These are phyloP conservation scores for Aythya fuligula DNA, from an alignment of 2,797 vertebrate genomes.

Conservation along the genomic window DNA sequence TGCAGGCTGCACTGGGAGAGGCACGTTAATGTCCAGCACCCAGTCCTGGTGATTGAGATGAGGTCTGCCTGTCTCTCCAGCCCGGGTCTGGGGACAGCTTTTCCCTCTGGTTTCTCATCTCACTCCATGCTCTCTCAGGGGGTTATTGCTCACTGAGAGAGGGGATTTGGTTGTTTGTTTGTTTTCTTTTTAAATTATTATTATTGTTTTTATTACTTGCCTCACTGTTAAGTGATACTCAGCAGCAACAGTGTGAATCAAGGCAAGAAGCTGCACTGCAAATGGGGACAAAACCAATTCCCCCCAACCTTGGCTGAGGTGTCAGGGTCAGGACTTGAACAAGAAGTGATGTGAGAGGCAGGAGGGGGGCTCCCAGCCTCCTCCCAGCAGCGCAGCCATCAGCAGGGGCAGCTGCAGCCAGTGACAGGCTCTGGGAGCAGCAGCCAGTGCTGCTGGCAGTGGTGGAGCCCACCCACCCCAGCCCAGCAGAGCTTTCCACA, in stretches of 20 bases:
- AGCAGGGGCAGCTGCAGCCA: background rate
- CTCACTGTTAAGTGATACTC: accelerated
- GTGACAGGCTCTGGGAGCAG: accelerated
- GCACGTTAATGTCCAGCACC: background rate
- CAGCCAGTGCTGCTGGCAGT: background rate
- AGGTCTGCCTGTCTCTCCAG: background rate
- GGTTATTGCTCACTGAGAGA: background rate
- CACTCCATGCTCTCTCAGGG: background rate
- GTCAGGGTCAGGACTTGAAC: background rate
- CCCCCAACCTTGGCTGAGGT: background rate
- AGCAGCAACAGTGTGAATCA: background rate
- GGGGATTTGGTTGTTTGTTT: no score
- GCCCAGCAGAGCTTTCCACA: background rate
- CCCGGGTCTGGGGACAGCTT: background rate
- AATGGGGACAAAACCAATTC: background rate
- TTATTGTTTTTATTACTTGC: background rate
- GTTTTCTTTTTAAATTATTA: background rate
- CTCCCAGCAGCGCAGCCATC: accelerated
- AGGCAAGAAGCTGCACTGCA: background rate
- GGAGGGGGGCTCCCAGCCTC: background rate
- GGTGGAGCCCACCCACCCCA: background rate
- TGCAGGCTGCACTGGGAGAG: background rate
- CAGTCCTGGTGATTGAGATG: background rate
- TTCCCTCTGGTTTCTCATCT: background rate
- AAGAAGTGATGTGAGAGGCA: background rate